Evolutionary conservation across 2,113 vertebrate genomes (phyloP), one percentile per base, ranked within the genome.

Genomic region (Phasianus colchicus): DNA sequence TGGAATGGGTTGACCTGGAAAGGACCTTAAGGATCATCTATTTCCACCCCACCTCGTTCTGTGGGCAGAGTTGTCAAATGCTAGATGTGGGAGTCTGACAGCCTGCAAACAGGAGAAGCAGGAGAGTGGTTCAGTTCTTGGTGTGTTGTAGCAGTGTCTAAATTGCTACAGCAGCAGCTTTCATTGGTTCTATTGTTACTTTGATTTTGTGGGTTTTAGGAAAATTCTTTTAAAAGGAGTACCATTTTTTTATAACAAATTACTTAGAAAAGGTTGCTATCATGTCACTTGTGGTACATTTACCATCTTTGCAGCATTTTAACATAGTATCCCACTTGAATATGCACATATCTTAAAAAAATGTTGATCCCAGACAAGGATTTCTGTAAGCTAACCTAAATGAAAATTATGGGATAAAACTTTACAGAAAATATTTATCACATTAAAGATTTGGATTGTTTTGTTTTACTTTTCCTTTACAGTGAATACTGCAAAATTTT

Each of bases 101-200:
- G 50, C 50, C 25, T 14, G 50, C 25, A 25, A 52, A 29, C 13
- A 25, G 45, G 45, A 47, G 45, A 84, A 91, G 6, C 10, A 43
- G 32, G 9, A 83, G 40, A 80, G 77, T 29, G 42, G 12, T 15
- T 30, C 4, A 40, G n/a, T 61, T 14, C 24, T 47, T 0, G 0
- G 45, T 60, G 34, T 8, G 12, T 43, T 38, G 16, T 20, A 86
- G 24, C n/a, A 55, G 36, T 29, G 11, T 34, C 32, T 67, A 34
- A 67, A 69, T 80, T 83, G 40, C 9, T 54, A 36, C 7, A 20
- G 58, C 10, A 86, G 71, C 13, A 36, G 13, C 3, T 72, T 74
- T 67, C 8, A 47, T 17, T 55, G 13, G 8, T 32, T 54, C 54
- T 3, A 0, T 52, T 58, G 8, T 13, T 48, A 6, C 30, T 16